phyloP scores from a whole-genome alignment of 2,113 vertebrate genomes.

The Callorhinus ursinus region DNA sequence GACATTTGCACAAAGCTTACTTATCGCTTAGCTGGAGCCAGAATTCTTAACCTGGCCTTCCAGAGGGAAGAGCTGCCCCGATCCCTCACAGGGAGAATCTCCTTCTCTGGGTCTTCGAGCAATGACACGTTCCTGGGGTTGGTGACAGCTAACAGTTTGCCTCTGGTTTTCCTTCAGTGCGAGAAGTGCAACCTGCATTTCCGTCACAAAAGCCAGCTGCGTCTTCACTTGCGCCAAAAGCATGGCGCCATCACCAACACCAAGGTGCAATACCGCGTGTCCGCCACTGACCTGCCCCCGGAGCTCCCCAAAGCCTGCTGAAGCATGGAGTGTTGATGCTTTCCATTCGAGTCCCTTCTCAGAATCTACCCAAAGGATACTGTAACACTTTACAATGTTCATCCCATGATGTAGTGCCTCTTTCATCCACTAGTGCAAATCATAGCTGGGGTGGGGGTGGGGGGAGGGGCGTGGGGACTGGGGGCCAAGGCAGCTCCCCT shows the following conservation, averaged over 20 bases:
- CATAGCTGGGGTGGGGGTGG: slow-evolving; percentile 69
- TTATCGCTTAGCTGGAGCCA: background rate
- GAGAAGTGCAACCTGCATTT: slow-evolving; percentile 99
- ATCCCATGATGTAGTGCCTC: slow-evolving; percentile 88
- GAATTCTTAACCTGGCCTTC: background rate
- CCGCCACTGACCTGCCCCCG: slow-evolving; percentile 88
- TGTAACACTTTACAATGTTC: slow-evolving; percentile 82
- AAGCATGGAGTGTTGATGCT: slow-evolving; percentile 77
- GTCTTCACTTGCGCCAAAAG: slow-evolving; percentile 97
- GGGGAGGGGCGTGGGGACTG: slow-evolving; percentile 70
- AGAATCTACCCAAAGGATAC: slow-evolving; percentile 85
- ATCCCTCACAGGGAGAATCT: background rate
- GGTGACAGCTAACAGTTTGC: background rate
- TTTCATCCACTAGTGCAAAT: slow-evolving; percentile 81
- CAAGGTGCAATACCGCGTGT: slow-evolving; percentile 98
- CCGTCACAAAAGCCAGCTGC: slow-evolving; percentile 98
- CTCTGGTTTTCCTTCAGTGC: slow-evolving; percentile 87
- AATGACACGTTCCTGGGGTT: rapidly evolving
- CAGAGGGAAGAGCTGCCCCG: background rate
- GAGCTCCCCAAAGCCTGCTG: slow-evolving; percentile 95
- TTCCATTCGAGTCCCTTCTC: background rate
- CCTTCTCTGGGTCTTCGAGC: background rate
- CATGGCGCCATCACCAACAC: slow-evolving; percentile 99
- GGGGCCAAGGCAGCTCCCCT: slow-evolving; percentile 61
- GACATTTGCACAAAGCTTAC: background rate